Base-by-base conservation (phyloP, 1,140 invertebrate species). In the Schlechtendalia chinensis region DNA sequence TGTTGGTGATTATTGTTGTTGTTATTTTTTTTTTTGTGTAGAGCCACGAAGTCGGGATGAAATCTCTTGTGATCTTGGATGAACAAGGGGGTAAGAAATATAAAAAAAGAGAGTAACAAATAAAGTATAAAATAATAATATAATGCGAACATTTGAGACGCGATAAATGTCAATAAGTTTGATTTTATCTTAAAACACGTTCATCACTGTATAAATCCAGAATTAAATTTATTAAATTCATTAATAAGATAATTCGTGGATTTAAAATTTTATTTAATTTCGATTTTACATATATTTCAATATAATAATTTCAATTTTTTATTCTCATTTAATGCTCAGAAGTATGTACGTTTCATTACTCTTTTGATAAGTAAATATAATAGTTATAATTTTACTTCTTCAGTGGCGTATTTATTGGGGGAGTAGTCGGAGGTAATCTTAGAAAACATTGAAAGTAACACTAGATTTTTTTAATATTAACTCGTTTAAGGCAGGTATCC, bases 41-140 rank as follows among this genome's bases (percentile, higher is more conserved):
- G 93, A 94, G 93, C 90, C 93, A 94, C 89, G 93, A 94, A 90
- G 93, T 94, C 88, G 93, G 93, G 89, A 94, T 94, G 92, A 94
- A 93, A 93, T 92, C 92, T 89, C 92, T 95, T 89, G 93, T 94
- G 89, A 94, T 94, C 93, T 92, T 95, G 92, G 92, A 94, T 91
- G 93, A 94, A 89, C 93, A 94, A 94, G 93, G 93, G 91, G 93
- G 93, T 95, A 94, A 95, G 93, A 90, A 86, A 87, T 59, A 77
- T 22, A 45, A 63, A 61, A 77, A 79, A 79, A 59, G 4, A 12
- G 56, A 61, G 29, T 59, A 17, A 77, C 74, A 77, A 59, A 77
- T 56, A 77, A 77, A 77, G 10, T 61, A 61, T 77, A 45, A 59
- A 58, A n/a, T n/a, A 32, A 75, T 32, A 75, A 58, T 24, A 58